A percentile compares a stretch with the other conserved stretches of the same genome.
These are phyloP conservation scores for Xiphophorus birchmanni DNA, from an alignment of 2,797 vertebrate genomes.

Conservation along the genomic window DNA sequence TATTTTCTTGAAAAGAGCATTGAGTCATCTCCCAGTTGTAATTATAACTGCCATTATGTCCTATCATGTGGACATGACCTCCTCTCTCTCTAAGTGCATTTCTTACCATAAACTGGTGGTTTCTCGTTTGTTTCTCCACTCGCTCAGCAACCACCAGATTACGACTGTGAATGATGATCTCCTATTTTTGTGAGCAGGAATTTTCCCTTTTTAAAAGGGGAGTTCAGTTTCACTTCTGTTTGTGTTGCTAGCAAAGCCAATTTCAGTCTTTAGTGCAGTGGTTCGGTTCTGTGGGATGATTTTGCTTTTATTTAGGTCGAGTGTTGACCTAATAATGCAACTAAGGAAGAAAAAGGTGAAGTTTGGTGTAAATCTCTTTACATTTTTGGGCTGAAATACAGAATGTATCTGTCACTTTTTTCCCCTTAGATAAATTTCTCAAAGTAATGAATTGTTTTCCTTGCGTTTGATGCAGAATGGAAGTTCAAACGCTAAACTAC, in stretches of 20 bases:
- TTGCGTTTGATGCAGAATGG: conserved; percentile 76
- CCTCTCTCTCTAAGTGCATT: conserved; percentile 37
- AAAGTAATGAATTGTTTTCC: neutral
- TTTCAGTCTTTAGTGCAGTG: conserved; percentile 18
- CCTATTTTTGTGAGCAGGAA: conserved; percentile 47
- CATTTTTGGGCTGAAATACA: neutral
- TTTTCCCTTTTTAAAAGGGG: conserved; percentile 61
- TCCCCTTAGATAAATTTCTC: neutral
- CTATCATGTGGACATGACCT: conserved; percentile 61
- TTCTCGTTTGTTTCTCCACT: conserved; percentile 60
- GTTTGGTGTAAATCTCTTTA: neutral
- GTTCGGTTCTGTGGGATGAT: conserved; percentile 11
- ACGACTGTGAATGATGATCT: conserved; percentile 64
- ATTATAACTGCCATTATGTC: conserved; percentile 54
- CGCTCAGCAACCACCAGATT: conserved; percentile 50
- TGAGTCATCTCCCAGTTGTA: conserved; percentile 55
- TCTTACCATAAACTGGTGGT: conserved; percentile 56
- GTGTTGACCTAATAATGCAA: conserved; percentile 20
- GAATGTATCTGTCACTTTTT: neutral
- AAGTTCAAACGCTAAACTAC: conserved; percentile 89
- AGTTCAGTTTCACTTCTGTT: conserved; percentile 48
- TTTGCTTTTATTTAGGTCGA: neutral
- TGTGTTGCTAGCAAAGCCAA: conserved; percentile 45
- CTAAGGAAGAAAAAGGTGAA: neutral
- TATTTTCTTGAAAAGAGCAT: conserved; percentile 31